Conservation (phyloP, 1,140 invertebrate species). For the Chlorops oryzae region DNA sequence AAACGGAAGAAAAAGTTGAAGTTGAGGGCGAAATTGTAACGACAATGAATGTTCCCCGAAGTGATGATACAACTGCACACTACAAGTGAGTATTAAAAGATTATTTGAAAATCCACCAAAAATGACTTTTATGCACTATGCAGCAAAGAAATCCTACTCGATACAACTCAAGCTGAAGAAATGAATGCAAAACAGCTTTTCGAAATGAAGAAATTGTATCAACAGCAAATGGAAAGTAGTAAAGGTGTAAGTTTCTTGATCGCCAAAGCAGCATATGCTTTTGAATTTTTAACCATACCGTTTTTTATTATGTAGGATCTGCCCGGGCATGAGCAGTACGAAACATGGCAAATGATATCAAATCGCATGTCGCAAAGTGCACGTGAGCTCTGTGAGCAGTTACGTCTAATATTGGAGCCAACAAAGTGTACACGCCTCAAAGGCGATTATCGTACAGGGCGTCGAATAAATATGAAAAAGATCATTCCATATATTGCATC, state of each 20-base stretch:
- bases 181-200: constrained; percentile 29
- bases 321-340: constrained; percentile 38
- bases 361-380: constrained; percentile 52
- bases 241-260: constrained; percentile 30
- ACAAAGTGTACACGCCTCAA: constrained; percentile 85
- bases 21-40: constrained; percentile 69
- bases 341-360: constrained; percentile 41
- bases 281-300: constrained; percentile 2
- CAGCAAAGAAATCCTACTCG: constrained; percentile 36
- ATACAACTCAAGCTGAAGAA: constrained; percentile 28
- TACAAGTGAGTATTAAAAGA: constrained; percentile 48
- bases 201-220: constrained; percentile 36
- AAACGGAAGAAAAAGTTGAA: constrained; percentile 52
- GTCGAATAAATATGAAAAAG: constrained; percentile 96
- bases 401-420: constrained; percentile 90
- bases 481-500: constrained; percentile 98
- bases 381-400: constrained; percentile 87
- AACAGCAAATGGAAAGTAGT: constrained; percentile 30
- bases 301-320: constrained; percentile 9
- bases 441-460: constrained; percentile 92
- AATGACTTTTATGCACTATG: constrained; percentile 1
- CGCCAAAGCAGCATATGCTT: not conserved
- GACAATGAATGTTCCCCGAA: constrained; percentile 62
- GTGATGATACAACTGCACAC: constrained; percentile 61
- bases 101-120: constrained; percentile 3